Evolutionary conservation across 2,113 vertebrate genomes (phyloP).

Genomic region (Danionella cerebrum): DNA sequence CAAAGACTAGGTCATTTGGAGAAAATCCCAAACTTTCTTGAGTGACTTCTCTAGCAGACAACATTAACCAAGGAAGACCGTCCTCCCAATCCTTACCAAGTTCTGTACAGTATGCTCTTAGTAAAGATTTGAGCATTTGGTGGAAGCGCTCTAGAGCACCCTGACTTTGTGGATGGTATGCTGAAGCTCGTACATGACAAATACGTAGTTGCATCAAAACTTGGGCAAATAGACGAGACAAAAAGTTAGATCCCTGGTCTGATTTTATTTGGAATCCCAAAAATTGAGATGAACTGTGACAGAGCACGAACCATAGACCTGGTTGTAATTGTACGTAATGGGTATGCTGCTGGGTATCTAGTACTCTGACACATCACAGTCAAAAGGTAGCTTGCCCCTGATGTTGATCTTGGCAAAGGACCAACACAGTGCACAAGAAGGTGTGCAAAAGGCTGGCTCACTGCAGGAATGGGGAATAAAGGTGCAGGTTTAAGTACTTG

Average conservation of each 20-base stretch:
- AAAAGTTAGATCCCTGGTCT: not conserved
- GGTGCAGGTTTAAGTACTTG: not conserved
- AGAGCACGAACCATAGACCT: not conserved
- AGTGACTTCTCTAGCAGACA: not conserved
- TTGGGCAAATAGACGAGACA: not conserved
- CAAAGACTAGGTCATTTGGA: conserved; percentile 1
- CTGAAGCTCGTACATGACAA: not conserved
- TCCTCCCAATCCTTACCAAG: not conserved
- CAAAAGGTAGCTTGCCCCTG: not conserved
- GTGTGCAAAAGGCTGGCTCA: not conserved
- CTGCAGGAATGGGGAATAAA: not conserved
- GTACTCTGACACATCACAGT: not conserved
- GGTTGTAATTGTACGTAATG: not conserved
- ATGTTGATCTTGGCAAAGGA: not conserved
- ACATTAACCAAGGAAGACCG: not conserved
- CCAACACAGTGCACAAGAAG: too few species aligned
- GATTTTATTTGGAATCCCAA: not conserved
- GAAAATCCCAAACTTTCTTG: not conserved
- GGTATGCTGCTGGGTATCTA: not conserved
- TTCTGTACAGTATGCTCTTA: not conserved
- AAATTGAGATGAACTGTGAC: not conserved
- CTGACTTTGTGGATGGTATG: not conserved
- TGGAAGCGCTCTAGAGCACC: not conserved
- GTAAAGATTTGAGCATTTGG: not conserved
- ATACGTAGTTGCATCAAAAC: not conserved